Conservation (phyloP, 2,888 invertebrate genomes). For the Papilio protenor region DNA sequence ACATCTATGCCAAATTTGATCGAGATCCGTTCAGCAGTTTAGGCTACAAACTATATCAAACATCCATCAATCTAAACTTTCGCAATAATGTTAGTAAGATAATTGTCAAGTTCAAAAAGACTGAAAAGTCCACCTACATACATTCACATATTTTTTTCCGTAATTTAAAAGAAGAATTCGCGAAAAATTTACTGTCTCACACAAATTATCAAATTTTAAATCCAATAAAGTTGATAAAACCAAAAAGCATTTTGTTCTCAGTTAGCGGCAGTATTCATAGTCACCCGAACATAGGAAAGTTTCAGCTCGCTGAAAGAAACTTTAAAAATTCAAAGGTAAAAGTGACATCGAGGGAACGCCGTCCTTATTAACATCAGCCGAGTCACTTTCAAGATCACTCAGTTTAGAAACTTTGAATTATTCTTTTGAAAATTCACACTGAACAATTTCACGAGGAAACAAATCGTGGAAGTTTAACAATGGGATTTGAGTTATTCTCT, state of each 20-base stretch:
- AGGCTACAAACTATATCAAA: too few species aligned
- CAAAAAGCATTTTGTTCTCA: constrained; percentile 8
- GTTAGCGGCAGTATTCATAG: constrained; percentile 52
- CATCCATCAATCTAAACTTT: too few species aligned
- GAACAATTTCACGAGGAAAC: constrained; percentile 32
- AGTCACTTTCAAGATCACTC: constrained; percentile 51
- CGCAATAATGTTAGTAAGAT: too few species aligned
- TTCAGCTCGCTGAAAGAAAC: constrained; percentile 59
- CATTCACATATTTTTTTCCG: too few species aligned
- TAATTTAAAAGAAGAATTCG: too few species aligned
- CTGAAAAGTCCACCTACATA: too few species aligned
- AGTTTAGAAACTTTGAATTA: constrained; percentile 45
- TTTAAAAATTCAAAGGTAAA: constrained; percentile 77
- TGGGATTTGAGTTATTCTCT: constrained; percentile 22
- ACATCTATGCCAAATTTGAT: too few species aligned
- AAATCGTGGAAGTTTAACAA: constrained; percentile 33
- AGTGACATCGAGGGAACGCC: constrained; percentile 67
- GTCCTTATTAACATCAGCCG: constrained; percentile 68
- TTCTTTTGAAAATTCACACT: constrained; percentile 44
- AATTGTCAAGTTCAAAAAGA: too few species aligned
- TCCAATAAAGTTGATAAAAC: background rate
- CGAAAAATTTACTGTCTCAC: too few species aligned
- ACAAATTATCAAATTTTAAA: background rate
- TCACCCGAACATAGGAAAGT: constrained; percentile 66
- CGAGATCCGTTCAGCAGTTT: too few species aligned